Base-by-base conservation (phyloP, 30 jellyfish, hydroid and myxozoan species). In the Euphysa ruthae region DNA sequence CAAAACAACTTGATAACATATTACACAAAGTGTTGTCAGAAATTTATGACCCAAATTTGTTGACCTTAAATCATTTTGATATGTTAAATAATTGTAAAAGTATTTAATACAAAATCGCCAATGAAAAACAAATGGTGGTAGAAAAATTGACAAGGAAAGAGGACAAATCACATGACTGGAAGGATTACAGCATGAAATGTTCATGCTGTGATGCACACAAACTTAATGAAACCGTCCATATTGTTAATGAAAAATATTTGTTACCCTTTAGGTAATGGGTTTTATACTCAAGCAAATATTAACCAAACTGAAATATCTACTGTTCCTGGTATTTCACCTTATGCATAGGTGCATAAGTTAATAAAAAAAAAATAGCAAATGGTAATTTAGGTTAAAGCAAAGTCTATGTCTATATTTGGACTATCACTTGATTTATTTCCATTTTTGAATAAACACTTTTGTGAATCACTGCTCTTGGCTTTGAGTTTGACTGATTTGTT, bases 61-160 rank as follows among this genome's bases (percentile, higher is more conserved):
- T 46, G 23, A 46, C 18, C 23, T n/a, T 46, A 3, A 46, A 3
- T 46, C 23, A 46, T 29, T 8, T 46, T 2, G 60, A 46, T 25
- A 3, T 46, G 23, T 46, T 25, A n/a, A 5, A 46, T n/a, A 25
- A 46, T 29, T 46, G 60, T 46, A 3, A 46, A 46, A 46, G 23
- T 5, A 46, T 46, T 46, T 25, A 46, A 46, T 46, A n/a, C 23
- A 46, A 46, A 46, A 29, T 46, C 23, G 23, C 60, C 23, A 10
- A 4, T 46, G 60, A 46, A 46, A 25, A 46, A 46, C 60, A 46
- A 8, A 46, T 46, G 2, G 60, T 29, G 18, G 60, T 61, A 25
- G 74, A 61, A 35, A 28, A 61, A 32, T 61, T 32, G 6, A 61
- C 74, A 32, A 26, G 74, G 10, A 61, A 61, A 28, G 66, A 58